Evolutionary conservation across 2,113 vertebrate genomes (phyloP).

Genomic region (Gorsachius goisagi): DNA sequence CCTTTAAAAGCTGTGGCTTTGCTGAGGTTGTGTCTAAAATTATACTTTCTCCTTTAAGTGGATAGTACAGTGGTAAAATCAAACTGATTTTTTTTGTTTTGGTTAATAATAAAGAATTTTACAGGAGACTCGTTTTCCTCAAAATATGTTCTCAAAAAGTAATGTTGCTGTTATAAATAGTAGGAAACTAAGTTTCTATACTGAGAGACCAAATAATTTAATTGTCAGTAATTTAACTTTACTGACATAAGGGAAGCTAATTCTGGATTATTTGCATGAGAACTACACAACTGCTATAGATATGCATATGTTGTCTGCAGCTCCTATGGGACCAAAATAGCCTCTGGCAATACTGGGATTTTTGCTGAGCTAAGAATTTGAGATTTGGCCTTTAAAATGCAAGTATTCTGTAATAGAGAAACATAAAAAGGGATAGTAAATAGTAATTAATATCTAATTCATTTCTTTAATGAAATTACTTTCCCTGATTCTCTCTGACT

Average conservation of each 20-base stretch:
- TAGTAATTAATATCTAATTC: background rate
- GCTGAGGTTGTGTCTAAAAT: constrained; percentile 3
- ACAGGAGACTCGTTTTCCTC: background rate
- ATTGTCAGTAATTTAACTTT: background rate
- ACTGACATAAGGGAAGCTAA: background rate
- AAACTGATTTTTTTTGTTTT: background rate
- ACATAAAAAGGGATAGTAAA: background rate
- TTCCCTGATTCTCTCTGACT: background rate
- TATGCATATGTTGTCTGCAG: background rate
- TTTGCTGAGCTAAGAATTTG: background rate
- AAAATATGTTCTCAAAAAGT: background rate
- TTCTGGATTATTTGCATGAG: background rate
- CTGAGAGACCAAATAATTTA: background rate
- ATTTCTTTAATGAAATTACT: background rate
- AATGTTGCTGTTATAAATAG: background rate
- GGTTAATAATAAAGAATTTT: background rate
- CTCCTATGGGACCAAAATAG: background rate
- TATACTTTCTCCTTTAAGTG: background rate
- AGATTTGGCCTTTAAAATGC: background rate
- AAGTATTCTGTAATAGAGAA: background rate
- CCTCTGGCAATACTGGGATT: background rate
- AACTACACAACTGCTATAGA: background rate
- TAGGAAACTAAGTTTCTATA: background rate
- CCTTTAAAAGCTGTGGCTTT: constrained; percentile 52
- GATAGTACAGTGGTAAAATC: background rate